Conservation (phyloP, 2,797 vertebrate species). For the Centropyge bicolor region DNA sequence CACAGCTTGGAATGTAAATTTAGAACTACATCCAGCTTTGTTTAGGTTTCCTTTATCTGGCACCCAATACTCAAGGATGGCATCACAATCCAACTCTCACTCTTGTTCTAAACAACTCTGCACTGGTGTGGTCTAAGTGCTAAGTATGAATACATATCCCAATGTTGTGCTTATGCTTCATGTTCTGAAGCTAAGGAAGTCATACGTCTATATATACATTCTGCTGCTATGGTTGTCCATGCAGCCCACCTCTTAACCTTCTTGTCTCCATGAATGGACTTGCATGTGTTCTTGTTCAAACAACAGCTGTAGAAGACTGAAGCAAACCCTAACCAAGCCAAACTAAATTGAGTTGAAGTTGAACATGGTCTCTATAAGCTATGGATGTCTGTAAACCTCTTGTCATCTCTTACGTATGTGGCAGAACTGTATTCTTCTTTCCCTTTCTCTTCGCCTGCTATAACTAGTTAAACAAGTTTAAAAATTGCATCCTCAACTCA, state of each 20-base stretch:
- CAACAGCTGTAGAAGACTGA: constrained; percentile 32
- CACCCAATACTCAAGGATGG: constrained; percentile 45
- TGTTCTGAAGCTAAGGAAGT: constrained; percentile 1
- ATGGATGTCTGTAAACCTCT: constrained; percentile 13
- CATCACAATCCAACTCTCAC: constrained; percentile 15
- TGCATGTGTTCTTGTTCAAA: constrained; percentile 51
- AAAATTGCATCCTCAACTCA: constrained; percentile 33
- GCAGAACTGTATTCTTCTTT: not conserved
- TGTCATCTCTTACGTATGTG: not conserved
- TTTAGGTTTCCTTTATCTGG: constrained; percentile 71
- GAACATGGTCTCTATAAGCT: not conserved
- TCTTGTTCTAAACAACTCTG: constrained; percentile 42
- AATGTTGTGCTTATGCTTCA: constrained; percentile 1
- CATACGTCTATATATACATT: constrained; percentile 39
- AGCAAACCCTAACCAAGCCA: constrained; percentile 8
- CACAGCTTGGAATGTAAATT: constrained; percentile 74
- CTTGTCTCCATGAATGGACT: constrained; percentile 33
- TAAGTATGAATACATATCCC: constrained; percentile 7
- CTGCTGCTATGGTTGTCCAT: constrained; percentile 36
- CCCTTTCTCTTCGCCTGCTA: not conserved
- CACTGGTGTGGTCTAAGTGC: constrained; percentile 22
- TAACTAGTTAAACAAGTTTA: constrained; percentile 37
- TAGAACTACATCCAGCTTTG: constrained; percentile 70
- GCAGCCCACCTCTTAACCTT: constrained; percentile 26
- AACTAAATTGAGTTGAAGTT: constrained; percentile 15